phyloP scores from a whole-genome alignment of 2,888 invertebrate species.

The Dryobotodes eremita region DNA sequence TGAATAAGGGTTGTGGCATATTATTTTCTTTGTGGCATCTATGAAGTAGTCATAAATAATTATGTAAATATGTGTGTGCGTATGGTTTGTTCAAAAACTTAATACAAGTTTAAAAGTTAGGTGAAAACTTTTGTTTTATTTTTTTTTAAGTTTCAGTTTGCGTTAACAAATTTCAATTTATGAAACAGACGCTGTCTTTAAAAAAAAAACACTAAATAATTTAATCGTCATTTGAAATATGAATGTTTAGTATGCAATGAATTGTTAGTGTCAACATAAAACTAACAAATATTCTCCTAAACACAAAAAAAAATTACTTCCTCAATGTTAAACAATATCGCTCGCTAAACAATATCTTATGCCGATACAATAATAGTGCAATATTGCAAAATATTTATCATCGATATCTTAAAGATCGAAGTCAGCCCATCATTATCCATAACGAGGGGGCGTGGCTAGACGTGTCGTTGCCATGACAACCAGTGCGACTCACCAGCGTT shows the following conservation, averaged over 20 bases:
- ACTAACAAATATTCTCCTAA: not conserved
- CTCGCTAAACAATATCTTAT: not conserved
- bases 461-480: constrained; percentile 75
- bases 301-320: not conserved
- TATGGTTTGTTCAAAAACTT: not conserved
- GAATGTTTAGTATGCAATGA: not conserved
- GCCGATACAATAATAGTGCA: not conserved
- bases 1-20: not conserved
- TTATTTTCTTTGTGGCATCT: not conserved
- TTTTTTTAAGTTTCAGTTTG: not conserved
- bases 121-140: not conserved
- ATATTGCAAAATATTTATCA: constrained; percentile 35
- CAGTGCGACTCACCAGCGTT: constrained; percentile 39
- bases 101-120: not conserved
- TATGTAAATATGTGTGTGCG: not conserved
- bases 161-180: not conserved
- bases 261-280: not conserved
- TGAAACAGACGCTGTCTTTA: not conserved
- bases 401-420: constrained; percentile 57
- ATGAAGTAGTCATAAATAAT: not conserved
- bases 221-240: not conserved
- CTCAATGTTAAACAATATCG: not conserved
- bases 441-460: constrained; percentile 68
- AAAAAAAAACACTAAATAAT: not conserved
- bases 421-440: constrained; percentile 68